Base-by-base conservation (phyloP, 2,888 invertebrate species). In the Cheilosia vulpina region DNA sequence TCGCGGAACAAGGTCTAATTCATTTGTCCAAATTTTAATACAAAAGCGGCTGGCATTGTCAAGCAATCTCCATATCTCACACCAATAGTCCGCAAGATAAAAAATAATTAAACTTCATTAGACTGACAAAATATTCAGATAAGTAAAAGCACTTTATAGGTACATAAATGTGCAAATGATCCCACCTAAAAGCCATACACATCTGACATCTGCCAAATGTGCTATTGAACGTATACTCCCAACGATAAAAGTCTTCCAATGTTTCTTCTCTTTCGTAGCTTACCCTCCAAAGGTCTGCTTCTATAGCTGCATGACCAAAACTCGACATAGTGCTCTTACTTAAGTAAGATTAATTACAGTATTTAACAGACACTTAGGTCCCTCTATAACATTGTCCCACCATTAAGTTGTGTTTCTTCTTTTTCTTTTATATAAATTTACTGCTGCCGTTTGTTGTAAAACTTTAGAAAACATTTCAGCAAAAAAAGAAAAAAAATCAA, bases 261-360 rank as follows among this genome's bases (percentile, higher is more conserved):
- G 15, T 7, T 41, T 62, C 52, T 38, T 9, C 17, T 52, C 19
- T 34, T 19, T 9, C 19, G 17, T 53, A 27, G 4, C 34, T 19
- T 21, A 43, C 19, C n/a, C 19, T 31, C 65, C 9, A 6, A 4
- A 3, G 15, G 21, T 52, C 9, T 24, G 62, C 57, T 50, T 60
- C 13, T 7, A 45, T 47, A 19, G 34, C 43, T 65, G 47, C 57
- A 77, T 77, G 60, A 45, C 79, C 79, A 47, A 80, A 75, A 71
- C 69, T 80, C 75, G 65, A 63, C 53, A 53, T 62, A 75, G 79
- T 69, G 41, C 79, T 65, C 65, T 79, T 83, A 75, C 75, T 75
- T 87, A 87, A 87, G 82, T 81, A 85, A 85, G 81, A 87, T 87
- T 84, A 87, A 87, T 87, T 79, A 78, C 80, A 80, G 80, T 78